Evolutionary conservation across 2,888 invertebrate species (phyloP).

Genomic region (Chymomyza caudatula): DNA sequence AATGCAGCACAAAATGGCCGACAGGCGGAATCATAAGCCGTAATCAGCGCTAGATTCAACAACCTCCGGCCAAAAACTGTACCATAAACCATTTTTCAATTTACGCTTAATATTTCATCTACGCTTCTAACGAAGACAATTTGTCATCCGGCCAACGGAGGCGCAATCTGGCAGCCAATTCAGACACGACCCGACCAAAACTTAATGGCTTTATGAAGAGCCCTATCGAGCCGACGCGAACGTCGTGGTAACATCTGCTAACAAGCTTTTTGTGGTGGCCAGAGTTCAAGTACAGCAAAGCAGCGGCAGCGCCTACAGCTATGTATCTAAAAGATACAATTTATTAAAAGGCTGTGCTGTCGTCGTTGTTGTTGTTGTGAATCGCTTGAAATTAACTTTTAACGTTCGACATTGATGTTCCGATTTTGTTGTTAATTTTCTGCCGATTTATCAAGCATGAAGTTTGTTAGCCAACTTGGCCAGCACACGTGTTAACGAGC

Average conservation of each 20-base stretch:
- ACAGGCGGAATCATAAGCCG: not conserved
- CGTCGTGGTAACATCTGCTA: not conserved
- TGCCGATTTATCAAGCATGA: conserved; percentile 49
- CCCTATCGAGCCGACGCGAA: not conserved
- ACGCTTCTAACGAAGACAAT: conserved; percentile 59
- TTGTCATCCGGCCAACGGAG: conserved; percentile 50
- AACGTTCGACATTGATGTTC: conserved; percentile 22
- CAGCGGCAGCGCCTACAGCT: conserved; percentile 5
- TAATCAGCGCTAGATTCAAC: conserved; percentile 56
- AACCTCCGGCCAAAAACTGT: conserved; percentile 44
- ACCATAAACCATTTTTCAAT: conserved; percentile 53
- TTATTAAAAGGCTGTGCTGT: not conserved
- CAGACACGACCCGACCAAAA: conserved; percentile 7
- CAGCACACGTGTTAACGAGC: not conserved
- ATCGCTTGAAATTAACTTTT: conserved; percentile 52
- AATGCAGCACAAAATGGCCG: not conserved
- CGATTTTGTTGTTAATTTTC: conserved; percentile 53
- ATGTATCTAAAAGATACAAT: conserved; percentile 21
- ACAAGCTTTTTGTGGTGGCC: not conserved
- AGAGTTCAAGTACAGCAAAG: conserved; percentile 27
- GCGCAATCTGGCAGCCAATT: not conserved
- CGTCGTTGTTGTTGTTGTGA: not conserved
- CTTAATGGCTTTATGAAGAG: conserved; percentile 15
- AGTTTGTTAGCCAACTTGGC: not conserved
- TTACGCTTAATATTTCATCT: conserved; percentile 48